These are phyloP conservation scores for Achroia grisella DNA, from an alignment of 1,140 invertebrate species.

Conservation along the genomic window DNA sequence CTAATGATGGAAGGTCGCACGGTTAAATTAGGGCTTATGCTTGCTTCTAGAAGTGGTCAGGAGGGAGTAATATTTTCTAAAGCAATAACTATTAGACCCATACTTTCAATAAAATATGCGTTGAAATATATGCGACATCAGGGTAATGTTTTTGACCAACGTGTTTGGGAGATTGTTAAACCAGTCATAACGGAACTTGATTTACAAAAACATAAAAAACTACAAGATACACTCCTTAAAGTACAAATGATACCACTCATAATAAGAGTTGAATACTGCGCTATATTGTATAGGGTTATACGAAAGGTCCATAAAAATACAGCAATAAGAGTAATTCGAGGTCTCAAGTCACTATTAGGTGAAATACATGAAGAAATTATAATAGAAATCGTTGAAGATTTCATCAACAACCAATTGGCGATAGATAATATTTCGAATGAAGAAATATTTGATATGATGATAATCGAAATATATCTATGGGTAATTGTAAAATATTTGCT, in stretches of 20 bases:
- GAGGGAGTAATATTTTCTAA: slow-evolving; percentile 14
- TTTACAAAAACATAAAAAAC: neutral
- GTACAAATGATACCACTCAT: slow-evolving; percentile 15
- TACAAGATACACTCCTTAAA: slow-evolving; percentile 7
- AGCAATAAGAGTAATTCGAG: slow-evolving; percentile 14
- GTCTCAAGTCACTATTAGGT: slow-evolving; percentile 23
- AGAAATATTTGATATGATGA: neutral
- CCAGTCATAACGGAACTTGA: slow-evolving; percentile 15
- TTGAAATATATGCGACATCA: slow-evolving; percentile 8
- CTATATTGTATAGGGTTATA: slow-evolving; percentile 17
- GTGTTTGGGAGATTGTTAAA: slow-evolving; percentile 30
- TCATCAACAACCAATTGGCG: slow-evolving; percentile 3
- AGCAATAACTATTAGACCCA: slow-evolving; percentile 20
- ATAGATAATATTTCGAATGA: neutral
- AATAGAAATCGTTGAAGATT: slow-evolving; percentile 1
- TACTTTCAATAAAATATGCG: slow-evolving; percentile 21
- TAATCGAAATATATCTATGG: slow-evolving; percentile 17
- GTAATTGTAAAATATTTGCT: slow-evolving; percentile 37
- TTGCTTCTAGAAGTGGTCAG: slow-evolving; percentile 18
- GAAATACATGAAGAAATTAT: slow-evolving; percentile 25
- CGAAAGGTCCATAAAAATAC: slow-evolving; percentile 12
- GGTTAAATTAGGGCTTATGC: slow-evolving; percentile 15
- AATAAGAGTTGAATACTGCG: slow-evolving; percentile 32
- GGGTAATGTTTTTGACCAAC: slow-evolving; percentile 11
- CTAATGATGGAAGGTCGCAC: slow-evolving; percentile 3